These are phyloP conservation scores for Falco rusticolus DNA, from an alignment of 2,797 vertebrate genomes.

Conservation along the genomic window DNA sequence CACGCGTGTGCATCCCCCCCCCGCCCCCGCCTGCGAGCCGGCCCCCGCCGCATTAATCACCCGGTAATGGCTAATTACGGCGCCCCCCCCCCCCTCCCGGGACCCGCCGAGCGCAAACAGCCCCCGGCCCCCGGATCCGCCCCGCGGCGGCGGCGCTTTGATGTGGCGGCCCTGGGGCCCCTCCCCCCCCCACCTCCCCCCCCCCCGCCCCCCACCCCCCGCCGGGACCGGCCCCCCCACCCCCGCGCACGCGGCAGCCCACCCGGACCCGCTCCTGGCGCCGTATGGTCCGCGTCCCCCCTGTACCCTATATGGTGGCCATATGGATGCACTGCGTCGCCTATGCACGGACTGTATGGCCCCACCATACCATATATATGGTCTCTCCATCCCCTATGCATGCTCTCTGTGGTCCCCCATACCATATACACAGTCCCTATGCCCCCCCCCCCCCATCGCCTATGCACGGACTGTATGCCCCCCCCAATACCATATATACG, in stretches of 20 bases:
- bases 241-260: no score
- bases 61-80: background rate
- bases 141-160: background rate
- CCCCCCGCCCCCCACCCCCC: no score
- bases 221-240: background rate
- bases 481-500: no score
- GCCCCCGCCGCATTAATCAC: background rate
- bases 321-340: background rate
- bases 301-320: background rate
- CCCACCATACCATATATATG: no score
- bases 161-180: background rate
- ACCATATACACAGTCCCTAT: no score
- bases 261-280: no score
- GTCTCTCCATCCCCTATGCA: no score
- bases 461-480: background rate
- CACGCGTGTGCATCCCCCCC: background rate
- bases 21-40: background rate
- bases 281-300: no score
- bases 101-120: background rate
- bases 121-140: background rate
- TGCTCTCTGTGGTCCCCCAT: fast-evolving
- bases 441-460: no score
- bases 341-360: no score
- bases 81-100: background rate
- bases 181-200: no score